These are phyloP conservation scores for Rhagophthalmus giganteus DNA, from an alignment of 2,888 invertebrate species.

Conservation along the genomic window DNA sequence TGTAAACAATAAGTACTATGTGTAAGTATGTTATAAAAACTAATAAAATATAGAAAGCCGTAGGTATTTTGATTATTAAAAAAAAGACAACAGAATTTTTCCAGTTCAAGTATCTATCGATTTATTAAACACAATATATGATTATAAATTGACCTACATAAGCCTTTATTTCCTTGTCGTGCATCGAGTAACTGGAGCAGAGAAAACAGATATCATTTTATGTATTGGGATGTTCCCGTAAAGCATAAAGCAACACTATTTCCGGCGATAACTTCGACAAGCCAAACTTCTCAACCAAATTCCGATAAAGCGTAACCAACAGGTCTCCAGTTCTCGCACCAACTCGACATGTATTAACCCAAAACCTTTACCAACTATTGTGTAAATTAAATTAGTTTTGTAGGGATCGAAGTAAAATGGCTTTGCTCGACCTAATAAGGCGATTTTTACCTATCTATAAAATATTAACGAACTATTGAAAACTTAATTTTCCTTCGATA, in stretches of 20 bases:
- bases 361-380: background rate
- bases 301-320: constrained; percentile 2
- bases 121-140: background rate
- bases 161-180: constrained; percentile 1
- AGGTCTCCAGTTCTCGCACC: constrained; percentile 1
- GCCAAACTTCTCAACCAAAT: constrained; percentile 2
- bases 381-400: constrained; percentile 2
- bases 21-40: too few relatives aligned
- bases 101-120: too few relatives aligned
- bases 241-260: constrained; percentile 1
- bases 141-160: constrained; percentile 14
- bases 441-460: too few relatives aligned
- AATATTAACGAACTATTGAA: too few relatives aligned
- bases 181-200: background rate
- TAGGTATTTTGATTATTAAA: too few relatives aligned
- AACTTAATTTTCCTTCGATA: too few relatives aligned
- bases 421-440: too few relatives aligned
- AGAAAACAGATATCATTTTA: background rate
- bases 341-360: background rate
- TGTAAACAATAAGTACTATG: too few relatives aligned
- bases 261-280: constrained; percentile 1
- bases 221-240: background rate
- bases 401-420: background rate
- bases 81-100: too few relatives aligned
- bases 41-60: too few relatives aligned